These are phyloP conservation scores for Syndactyla subalaris DNA, from an alignment of 2,797 vertebrate species.

Conservation along the genomic window DNA sequence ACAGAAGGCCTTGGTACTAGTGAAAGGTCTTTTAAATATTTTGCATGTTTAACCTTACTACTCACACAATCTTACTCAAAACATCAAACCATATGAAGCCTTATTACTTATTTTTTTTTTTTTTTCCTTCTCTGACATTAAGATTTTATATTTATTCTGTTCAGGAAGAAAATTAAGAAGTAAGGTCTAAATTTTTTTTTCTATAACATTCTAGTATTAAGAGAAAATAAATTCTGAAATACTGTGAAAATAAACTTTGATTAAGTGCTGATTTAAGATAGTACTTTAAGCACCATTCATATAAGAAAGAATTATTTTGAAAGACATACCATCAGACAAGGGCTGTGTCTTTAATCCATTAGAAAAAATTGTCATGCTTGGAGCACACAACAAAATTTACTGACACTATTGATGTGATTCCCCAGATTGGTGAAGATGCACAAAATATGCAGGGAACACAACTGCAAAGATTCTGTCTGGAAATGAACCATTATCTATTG, in stretches of 20 bases:
- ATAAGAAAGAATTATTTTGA: background rate
- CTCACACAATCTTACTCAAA: background rate
- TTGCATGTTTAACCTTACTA: background rate
- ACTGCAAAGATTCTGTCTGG: background rate
- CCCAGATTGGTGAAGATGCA: background rate
- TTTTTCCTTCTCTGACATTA: background rate
- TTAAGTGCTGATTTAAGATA: background rate
- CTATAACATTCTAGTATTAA: background rate
- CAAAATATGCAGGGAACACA: background rate
- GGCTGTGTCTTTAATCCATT: background rate
- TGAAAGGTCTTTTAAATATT: background rate
- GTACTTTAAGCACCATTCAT: background rate
- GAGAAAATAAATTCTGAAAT: background rate
- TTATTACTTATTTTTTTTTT: background rate
- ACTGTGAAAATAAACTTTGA: background rate
- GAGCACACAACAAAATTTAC: background rate
- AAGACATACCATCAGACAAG: background rate
- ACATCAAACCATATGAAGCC: background rate
- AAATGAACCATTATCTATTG: background rate
- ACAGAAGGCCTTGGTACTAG: accelerated
- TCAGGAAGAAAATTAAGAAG: background rate
- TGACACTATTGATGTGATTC: background rate
- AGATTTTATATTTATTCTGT: background rate
- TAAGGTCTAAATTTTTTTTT: background rate
- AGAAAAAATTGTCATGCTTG: background rate